Evolutionary conservation across 92 coral and sea anemone genomes (phyloP).

Genomic region (Porites evermanni): DNA sequence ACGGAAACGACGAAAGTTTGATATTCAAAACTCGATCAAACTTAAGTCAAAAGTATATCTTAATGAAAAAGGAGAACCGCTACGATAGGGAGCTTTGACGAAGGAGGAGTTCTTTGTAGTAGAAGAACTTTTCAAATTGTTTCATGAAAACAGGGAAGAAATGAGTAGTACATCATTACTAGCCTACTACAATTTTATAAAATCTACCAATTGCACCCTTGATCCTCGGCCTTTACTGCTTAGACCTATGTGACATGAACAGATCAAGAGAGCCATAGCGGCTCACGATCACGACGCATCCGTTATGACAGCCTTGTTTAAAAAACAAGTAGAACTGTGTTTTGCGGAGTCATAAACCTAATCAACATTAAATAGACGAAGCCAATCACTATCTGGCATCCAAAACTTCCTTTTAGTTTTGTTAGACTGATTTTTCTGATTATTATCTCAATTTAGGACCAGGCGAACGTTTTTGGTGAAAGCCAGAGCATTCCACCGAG

Average conservation of each 20-base stretch:
- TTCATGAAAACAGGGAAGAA: constrained; percentile 14
- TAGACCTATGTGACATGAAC: constrained; percentile 5
- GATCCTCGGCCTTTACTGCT: constrained; percentile 8
- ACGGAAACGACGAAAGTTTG: constrained; percentile 21
- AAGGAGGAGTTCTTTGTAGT: constrained; percentile 30
- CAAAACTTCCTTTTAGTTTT: neutral
- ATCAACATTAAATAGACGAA: neutral
- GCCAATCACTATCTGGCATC: neutral
- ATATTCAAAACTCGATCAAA: constrained; percentile 18
- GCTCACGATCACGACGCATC: constrained; percentile 37
- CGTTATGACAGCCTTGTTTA: constrained; percentile 40
- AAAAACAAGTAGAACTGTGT: constrained; percentile 42
- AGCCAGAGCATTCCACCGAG: neutral
- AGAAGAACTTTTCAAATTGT: constrained; percentile 17
- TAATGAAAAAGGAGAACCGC: constrained; percentile 23
- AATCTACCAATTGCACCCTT: constrained; percentile 4
- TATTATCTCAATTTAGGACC: too few species aligned
- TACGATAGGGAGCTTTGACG: constrained; percentile 18
- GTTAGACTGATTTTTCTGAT: neutral
- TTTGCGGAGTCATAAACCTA: constrained; percentile 3
- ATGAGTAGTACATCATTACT: neutral
- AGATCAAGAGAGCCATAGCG: constrained; percentile 37
- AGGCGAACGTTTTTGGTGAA: too few species aligned
- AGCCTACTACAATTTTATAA: constrained; percentile 6
- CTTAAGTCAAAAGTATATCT: constrained; percentile 16